These are phyloP conservation scores for Strigamia crassipes DNA, from an alignment of 2,888 invertebrate species.

Conservation along the genomic window DNA sequence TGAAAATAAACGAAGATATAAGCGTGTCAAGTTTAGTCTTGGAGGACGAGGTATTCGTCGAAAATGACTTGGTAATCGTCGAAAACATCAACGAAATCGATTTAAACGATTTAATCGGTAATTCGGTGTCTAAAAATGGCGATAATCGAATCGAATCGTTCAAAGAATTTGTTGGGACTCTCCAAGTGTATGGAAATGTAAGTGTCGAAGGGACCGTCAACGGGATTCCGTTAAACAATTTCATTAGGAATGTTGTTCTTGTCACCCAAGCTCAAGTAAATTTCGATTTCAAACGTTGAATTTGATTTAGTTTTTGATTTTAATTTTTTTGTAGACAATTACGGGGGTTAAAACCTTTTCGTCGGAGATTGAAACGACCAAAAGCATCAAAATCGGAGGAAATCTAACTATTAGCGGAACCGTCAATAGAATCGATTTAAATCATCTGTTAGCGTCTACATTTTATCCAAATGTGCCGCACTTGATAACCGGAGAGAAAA, in stretches of 20 bases:
- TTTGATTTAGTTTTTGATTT: neutral
- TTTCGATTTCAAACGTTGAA: neutral
- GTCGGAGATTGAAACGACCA: neutral
- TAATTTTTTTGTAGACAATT: neutral
- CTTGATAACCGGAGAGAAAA: neutral
- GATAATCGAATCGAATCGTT: neutral
- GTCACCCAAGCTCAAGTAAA: slow-evolving; percentile 1
- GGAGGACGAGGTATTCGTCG: neutral
- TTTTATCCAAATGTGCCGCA: neutral
- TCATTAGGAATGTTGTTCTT: neutral
- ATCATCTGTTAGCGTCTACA: neutral
- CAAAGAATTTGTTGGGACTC: neutral
- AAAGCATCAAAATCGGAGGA: neutral
- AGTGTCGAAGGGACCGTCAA: neutral
- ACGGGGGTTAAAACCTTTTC: slow-evolving; percentile 19
- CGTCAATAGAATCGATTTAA: neutral
- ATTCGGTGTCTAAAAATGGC: neutral
- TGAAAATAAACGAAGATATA: neutral
- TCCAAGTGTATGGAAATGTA: neutral
- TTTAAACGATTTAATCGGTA: neutral
- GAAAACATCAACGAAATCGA: neutral
- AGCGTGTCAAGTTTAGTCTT: neutral
- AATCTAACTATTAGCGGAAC: neutral
- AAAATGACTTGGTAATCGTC: neutral
- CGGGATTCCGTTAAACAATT: neutral